Base-by-base conservation (phyloP, 2,797 vertebrate species). In the Danio aesculapii region DNA sequence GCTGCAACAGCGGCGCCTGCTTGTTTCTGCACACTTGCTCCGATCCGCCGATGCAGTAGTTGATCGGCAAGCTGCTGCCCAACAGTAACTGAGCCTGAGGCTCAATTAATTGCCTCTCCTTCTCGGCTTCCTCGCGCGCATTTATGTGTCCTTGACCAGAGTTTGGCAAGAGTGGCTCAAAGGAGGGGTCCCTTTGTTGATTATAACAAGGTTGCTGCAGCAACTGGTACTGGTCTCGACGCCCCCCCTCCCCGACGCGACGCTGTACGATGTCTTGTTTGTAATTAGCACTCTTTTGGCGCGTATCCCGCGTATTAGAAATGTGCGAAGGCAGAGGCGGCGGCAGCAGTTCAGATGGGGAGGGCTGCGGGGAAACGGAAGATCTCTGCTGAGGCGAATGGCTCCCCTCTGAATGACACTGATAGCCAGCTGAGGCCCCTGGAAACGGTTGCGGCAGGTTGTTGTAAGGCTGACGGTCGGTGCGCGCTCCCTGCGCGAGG, bases 31-130 rank as follows among this genome's bases (percentile, higher is more conserved):
- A 92, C 91, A 90, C 90, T 92, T 93, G 91, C 85, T 87, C 90
- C 44, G 92, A 92, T 89, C 92, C 91, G 90, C 89, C 91, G 92
- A 93, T 91, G 93, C 93, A 94, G 92, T 92, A 90, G 92, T 89
- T 92, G 93, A 92, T 85, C 66, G 92, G 93, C 89, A 94, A 85
- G 87, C 93, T 94, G 91, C 93, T 94, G 84, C 93, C 92, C 86
- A 94, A 90, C 90, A 94, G 90, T 53, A 92, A 90, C 88, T 88
- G 91, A 88, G 88, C 85, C 87, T 89, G 90, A 78, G 82, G 87
- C 90, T 90, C 90, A 67, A 89, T 89, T 53, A 87, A 87, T 90
- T 86, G 89, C 87, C 84, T 88, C 84, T 87, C 89, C 70, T 89
- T 85, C 82, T 91, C 87, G 69, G 86, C 88, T 86, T 92, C 89